Conservation (phyloP, 2,888 invertebrate genomes). For the Yponomeuta cagnagella region DNA sequence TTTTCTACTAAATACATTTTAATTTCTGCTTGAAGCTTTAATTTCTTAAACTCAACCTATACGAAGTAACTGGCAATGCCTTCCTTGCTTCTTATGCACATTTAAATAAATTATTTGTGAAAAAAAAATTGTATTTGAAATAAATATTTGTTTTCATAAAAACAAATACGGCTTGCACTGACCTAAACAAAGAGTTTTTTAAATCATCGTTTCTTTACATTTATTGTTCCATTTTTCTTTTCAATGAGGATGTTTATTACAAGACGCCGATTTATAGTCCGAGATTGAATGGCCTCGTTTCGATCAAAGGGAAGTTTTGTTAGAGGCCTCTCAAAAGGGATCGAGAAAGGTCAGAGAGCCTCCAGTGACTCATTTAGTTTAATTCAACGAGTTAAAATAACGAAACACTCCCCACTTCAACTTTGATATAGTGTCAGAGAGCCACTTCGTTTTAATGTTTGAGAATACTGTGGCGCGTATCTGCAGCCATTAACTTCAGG, state of each 20-base stretch:
- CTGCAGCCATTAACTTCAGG: no score
- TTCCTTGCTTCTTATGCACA: no score
- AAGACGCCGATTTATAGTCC: not conserved
- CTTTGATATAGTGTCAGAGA: not conserved
- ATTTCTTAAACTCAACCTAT: slow-evolving; percentile 6
- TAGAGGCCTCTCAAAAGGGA: slow-evolving; percentile 13
- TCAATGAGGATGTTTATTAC: not conserved
- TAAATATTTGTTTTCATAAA: no score
- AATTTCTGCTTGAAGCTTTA: not conserved
- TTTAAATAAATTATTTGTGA: no score
- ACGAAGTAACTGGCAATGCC: no score
- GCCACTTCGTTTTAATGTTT: not conserved
- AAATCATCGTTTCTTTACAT: not conserved
- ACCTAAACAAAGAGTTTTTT: not conserved
- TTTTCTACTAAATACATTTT: not conserved
- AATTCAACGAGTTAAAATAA: not conserved
- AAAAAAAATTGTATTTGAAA: no score
- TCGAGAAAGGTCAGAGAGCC: slow-evolving; percentile 14
- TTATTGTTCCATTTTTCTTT: slow-evolving; percentile 1
- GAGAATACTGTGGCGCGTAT: not conserved
- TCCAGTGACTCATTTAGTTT: slow-evolving; percentile 3
- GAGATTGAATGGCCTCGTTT: slow-evolving; percentile 9
- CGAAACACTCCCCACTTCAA: not conserved
- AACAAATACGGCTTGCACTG: no score
- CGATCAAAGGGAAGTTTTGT: slow-evolving; percentile 9